These are phyloP conservation scores for Tympanoctomys barrerae DNA, from an alignment of 2,797 vertebrate genomes.

Conservation along the genomic window DNA sequence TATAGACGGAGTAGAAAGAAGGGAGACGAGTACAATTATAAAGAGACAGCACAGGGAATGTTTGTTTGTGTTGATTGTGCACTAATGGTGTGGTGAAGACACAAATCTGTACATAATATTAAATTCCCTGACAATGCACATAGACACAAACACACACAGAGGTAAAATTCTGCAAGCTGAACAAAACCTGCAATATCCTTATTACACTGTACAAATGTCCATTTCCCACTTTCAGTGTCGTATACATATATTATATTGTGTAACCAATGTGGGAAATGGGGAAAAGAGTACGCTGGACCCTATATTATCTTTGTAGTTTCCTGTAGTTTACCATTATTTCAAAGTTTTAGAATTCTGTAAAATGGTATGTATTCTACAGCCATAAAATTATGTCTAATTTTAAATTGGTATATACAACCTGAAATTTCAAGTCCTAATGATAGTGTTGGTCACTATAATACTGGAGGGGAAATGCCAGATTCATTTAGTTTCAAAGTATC, in stretches of 20 bases:
- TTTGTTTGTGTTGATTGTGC: neutral
- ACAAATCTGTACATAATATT: neutral
- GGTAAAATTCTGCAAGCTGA: neutral
- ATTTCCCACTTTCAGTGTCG: neutral
- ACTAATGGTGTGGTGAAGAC: neutral
- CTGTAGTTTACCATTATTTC: conserved; percentile 24
- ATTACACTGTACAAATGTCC: neutral
- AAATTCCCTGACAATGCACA: neutral
- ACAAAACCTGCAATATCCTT: neutral
- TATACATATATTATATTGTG: neutral
- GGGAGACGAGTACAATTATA: neutral
- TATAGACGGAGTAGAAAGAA: conserved; percentile 8
- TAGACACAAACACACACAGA: neutral
- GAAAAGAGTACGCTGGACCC: neutral
- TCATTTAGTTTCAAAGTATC: neutral
- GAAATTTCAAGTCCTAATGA: conserved; percentile 30
- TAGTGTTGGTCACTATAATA: conserved; percentile 27
- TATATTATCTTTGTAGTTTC: conserved; percentile 14
- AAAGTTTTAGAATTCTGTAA: conserved; percentile 33
- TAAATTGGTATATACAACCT: conserved; percentile 28
- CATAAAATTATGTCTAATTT: neutral
- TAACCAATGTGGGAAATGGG: neutral
- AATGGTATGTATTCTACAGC: neutral
- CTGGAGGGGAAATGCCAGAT: conserved; percentile 18
- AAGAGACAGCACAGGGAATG: neutral